Evolutionary conservation across 2,888 invertebrate species (phyloP).

Genomic region (Orthosia gracilis): DNA sequence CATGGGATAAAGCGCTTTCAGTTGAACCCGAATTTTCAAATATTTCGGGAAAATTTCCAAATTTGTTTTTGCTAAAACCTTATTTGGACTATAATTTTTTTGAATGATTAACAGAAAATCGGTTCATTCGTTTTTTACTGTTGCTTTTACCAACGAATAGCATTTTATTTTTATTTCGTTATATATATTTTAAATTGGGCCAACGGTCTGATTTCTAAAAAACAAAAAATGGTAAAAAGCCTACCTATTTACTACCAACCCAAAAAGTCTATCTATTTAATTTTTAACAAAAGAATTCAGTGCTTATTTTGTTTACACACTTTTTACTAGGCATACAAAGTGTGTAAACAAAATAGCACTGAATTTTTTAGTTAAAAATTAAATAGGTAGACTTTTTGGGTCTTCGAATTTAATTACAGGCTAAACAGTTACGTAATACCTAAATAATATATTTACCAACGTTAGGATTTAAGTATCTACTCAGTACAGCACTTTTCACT

Average conservation of each 20-base stretch:
- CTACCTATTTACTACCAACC: no score
- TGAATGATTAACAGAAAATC: no score
- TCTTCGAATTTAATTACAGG: conserved; percentile 24
- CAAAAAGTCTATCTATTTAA: no score
- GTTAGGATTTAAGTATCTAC: neutral
- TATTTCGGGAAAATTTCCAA: no score
- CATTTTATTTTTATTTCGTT: neutral
- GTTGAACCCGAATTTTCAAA: no score
- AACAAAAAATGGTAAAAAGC: conserved; percentile 12
- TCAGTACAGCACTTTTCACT: neutral
- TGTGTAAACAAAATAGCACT: conserved; percentile 4
- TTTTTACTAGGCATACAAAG: conserved; percentile 28
- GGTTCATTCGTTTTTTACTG: neutral
- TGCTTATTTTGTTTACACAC: no score
- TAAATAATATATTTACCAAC: neutral
- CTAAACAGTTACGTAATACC: neutral
- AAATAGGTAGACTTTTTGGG: conserved; percentile 6
- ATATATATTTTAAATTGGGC: neutral
- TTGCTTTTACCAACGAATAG: neutral
- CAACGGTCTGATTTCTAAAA: neutral
- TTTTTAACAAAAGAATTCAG: no score
- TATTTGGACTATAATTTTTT: no score
- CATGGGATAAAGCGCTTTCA: neutral
- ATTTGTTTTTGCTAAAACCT: no score
- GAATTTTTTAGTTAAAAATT: conserved; percentile 11